Percentiles rank a stretch among this genome's conserved stretches.
Evolutionary conservation across 2,797 vertebrate genomes (phyloP).

Genomic region (Tokudaia tokunoshimensis): DNA sequence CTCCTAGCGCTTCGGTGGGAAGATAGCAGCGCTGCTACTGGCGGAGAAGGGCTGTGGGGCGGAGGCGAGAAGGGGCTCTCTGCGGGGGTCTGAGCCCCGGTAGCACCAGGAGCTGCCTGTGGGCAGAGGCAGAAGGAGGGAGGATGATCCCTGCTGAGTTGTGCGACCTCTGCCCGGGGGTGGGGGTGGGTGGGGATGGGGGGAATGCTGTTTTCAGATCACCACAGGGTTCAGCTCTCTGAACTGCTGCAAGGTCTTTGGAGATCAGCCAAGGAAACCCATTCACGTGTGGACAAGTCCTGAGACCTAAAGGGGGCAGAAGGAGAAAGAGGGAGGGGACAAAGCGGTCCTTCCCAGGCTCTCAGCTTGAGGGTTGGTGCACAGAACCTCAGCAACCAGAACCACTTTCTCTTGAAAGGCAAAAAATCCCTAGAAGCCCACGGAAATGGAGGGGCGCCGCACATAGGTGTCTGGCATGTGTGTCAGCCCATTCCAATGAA

Average conservation of each 20-base stretch:
- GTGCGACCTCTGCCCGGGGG: not conserved
- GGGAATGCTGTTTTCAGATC: not conserved
- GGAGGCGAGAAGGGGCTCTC: constrained; percentile 26
- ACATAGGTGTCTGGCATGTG: not conserved
- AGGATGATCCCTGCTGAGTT: constrained; percentile 40
- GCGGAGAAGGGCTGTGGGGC: constrained; percentile 62
- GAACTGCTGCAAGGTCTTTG: constrained; percentile 63
- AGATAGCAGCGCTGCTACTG: constrained; percentile 79
- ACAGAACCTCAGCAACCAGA: not conserved
- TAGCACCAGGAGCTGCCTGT: not conserved
- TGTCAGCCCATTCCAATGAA: not conserved
- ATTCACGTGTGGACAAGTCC: constrained; percentile 61
- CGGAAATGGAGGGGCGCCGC: not conserved
- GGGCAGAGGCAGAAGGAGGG: not conserved
- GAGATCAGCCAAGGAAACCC: constrained; percentile 50
- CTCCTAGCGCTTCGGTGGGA: constrained; percentile 70
- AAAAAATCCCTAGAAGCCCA: not conserved
- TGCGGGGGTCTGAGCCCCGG: not conserved
- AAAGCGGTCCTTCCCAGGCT: not conserved
- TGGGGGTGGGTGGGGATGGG: not conserved
- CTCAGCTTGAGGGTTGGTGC: not conserved
- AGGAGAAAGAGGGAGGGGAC: not conserved
- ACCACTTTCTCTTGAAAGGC: constrained; percentile 22
- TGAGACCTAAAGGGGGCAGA: not conserved
- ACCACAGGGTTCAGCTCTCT: not conserved